phyloP scores from a whole-genome alignment of 1,140 invertebrate species.

The Aphelinus certus region DNA sequence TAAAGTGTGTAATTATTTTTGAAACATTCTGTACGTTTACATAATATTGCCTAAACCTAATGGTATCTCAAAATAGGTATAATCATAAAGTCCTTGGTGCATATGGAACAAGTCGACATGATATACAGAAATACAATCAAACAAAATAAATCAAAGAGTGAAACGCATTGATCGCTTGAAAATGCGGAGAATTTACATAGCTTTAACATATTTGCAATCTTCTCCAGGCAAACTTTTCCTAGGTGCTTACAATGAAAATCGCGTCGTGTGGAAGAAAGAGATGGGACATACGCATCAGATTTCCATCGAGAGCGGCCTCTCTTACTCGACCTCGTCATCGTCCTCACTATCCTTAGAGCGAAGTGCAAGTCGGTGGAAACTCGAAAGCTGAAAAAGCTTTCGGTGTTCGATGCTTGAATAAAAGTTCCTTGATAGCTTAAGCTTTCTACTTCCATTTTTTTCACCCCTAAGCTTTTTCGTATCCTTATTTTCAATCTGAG shows the following conservation, averaged over 20 bases:
- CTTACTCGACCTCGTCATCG: not conserved
- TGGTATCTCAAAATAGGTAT: too few species aligned
- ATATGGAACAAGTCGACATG: too few species aligned
- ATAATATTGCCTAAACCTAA: too few species aligned
- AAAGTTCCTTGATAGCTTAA: slow-evolving; percentile 53
- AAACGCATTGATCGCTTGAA: slow-evolving; percentile 18
- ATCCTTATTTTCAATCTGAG: too few species aligned
- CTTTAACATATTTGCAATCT: slow-evolving; percentile 38
- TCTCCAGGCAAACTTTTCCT: slow-evolving; percentile 21
- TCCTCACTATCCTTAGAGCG: slow-evolving; percentile 16
- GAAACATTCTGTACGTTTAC: too few species aligned
- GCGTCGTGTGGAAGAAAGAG: slow-evolving; percentile 19
- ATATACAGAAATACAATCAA: not conserved
- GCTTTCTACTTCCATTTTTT: slow-evolving; percentile 42
- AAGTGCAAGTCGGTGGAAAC: slow-evolving; percentile 51
- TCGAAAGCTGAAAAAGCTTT: slow-evolving; percentile 56
- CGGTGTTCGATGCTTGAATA: slow-evolving; percentile 47
- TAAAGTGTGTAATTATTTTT: too few species aligned
- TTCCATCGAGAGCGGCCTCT: slow-evolving; percentile 44
- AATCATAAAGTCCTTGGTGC: too few species aligned
- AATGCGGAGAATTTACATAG: slow-evolving; percentile 21
- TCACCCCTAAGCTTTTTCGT: not conserved
- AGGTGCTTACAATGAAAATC: slow-evolving; percentile 22
- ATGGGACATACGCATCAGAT: slow-evolving; percentile 43
- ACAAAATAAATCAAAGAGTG: slow-evolving; percentile 9